Evolutionary conservation across 2,888 invertebrate species (phyloP).

Genomic region (Erebia epiphron): DNA sequence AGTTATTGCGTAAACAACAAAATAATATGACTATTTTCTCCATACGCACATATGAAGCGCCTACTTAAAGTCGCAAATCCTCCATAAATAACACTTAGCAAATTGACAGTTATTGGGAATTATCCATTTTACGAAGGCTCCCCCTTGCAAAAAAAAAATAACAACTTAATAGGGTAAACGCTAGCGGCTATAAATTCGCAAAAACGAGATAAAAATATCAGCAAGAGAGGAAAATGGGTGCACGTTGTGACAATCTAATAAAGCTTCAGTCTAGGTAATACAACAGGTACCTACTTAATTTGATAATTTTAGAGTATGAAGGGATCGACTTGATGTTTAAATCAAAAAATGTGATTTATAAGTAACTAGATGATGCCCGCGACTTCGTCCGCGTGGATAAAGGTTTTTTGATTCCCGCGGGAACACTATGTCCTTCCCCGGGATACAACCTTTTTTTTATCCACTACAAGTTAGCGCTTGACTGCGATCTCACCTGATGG

Average conservation of each 20-base stretch:
- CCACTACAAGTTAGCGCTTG: too few species aligned
- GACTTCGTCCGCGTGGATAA: too few species aligned
- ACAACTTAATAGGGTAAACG: conserved; percentile 56
- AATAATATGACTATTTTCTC: neutral
- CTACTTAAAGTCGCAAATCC: conserved; percentile 32
- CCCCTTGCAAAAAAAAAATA: conserved; percentile 44
- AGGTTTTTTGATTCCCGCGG: too few species aligned
- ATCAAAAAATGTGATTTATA: too few species aligned
- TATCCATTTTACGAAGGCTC: conserved; percentile 28
- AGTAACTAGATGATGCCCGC: too few species aligned
- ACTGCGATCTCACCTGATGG: too few species aligned
- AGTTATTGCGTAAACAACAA: conserved; percentile 17
- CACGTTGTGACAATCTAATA: conserved; percentile 50
- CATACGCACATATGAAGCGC: conserved; percentile 1
- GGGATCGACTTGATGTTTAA: too few species aligned
- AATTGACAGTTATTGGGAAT: conserved; percentile 40
- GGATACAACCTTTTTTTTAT: too few species aligned
- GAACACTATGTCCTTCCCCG: too few species aligned
- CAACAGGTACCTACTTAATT: too few species aligned
- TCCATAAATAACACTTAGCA: conserved; percentile 39
- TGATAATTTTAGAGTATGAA: neutral
- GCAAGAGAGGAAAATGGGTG: conserved; percentile 53
- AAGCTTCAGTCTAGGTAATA: neutral
- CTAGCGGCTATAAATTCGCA: conserved; percentile 27
- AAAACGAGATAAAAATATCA: conserved; percentile 19